These are phyloP conservation scores for Labeo calbasu DNA, from an alignment of 2,797 vertebrate species.

Conservation along the genomic window DNA sequence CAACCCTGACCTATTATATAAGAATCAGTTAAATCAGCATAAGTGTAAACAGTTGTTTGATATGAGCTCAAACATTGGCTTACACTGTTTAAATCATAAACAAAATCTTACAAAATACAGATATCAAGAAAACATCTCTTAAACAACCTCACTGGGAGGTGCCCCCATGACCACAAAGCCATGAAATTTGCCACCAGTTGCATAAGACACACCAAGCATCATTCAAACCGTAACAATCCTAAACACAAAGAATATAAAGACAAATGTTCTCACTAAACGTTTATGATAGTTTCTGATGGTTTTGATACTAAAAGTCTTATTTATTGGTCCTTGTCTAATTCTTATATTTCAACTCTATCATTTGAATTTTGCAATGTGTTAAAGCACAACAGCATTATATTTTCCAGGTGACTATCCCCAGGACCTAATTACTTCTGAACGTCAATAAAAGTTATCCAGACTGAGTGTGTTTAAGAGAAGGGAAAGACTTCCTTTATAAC, in stretches of 20 bases:
- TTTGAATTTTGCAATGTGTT: not conserved
- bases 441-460: not conserved
- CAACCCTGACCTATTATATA: not conserved
- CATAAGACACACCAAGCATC: not conserved
- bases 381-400: not conserved
- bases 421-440: not conserved
- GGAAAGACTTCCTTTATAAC: not conserved
- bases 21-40: not conserved
- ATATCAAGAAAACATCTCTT: not conserved
- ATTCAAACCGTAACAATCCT: not conserved
- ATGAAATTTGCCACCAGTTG: not conserved
- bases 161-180: not conserved
- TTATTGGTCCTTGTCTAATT: too few species aligned
- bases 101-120: not conserved
- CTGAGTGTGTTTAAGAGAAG: not conserved
- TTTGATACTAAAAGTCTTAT: not conserved
- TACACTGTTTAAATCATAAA: constrained; percentile 6
- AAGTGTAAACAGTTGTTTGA: not conserved
- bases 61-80: not conserved
- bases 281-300: not conserved
- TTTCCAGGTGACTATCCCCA: not conserved
- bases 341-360: not conserved
- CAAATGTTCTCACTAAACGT: not conserved
- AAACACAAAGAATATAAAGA: not conserved
- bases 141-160: not conserved